phyloP scores from a whole-genome alignment of 2,113 vertebrate species.

The Axis porcinus region DNA sequence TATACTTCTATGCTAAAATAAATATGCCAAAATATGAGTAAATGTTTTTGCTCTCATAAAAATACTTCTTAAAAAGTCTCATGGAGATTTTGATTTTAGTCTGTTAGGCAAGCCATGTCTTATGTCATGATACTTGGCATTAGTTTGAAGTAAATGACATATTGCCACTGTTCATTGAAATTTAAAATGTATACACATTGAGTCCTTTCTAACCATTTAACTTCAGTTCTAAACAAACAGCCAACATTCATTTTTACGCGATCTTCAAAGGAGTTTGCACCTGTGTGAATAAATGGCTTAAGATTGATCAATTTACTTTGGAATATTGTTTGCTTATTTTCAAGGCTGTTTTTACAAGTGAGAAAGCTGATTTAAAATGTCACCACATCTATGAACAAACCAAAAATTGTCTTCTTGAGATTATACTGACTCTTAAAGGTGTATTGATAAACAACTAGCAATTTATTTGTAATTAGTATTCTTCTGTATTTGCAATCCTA shows the following conservation, averaged over 20 bases:
- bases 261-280: neutral
- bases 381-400: neutral
- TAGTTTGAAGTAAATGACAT: neutral
- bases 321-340: neutral
- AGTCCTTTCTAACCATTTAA: neutral
- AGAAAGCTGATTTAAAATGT: constrained; percentile 26
- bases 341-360: neutral
- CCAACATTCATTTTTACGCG: neutral
- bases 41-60: neutral
- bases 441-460: neutral
- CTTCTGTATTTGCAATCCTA: neutral
- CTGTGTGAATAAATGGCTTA: neutral
- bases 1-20: neutral
- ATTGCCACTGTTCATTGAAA: neutral
- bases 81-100: neutral
- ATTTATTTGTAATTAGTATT: neutral
- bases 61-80: neutral
- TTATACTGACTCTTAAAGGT: neutral
- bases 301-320: neutral
- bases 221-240: neutral
- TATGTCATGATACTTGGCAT: neutral
- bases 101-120: neutral
- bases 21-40: neutral
- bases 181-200: neutral
- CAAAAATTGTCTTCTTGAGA: neutral